These are phyloP conservation scores for Alligator sinensis DNA, from an alignment of 2,113 vertebrate genomes.

Conservation along the genomic window DNA sequence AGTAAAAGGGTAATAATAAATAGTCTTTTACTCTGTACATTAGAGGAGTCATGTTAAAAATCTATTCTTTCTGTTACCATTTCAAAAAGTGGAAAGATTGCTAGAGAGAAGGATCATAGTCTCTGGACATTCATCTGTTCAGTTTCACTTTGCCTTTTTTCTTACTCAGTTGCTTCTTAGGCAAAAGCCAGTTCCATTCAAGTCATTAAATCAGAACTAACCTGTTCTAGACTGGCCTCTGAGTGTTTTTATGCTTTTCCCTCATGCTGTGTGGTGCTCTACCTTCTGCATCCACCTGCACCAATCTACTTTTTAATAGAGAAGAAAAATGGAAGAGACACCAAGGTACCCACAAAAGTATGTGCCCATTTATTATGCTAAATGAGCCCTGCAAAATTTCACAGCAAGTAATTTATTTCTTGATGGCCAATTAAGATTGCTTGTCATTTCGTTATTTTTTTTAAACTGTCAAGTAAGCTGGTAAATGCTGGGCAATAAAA, in stretches of 20 bases:
- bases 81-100: neutral
- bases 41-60: neutral
- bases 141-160: neutral
- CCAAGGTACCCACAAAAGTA: neutral
- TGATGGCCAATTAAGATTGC: neutral
- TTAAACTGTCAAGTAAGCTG: fast-evolving
- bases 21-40: too few species aligned
- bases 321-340: neutral
- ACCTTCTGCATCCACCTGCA: neutral
- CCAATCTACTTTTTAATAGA: neutral
- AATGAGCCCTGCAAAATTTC: neutral
- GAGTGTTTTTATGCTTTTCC: neutral
- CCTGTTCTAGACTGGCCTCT: neutral
- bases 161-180: neutral
- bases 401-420: neutral
- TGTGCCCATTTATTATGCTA: neutral
- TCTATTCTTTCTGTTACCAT: conserved; percentile 8
- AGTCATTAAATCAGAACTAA: neutral
- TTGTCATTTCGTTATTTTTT: neutral
- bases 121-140: neutral
- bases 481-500: neutral
- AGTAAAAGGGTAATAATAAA: too few species aligned
- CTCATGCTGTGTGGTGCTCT: neutral
- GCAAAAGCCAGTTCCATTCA: neutral
- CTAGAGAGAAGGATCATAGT: neutral